Conservation (phyloP, 2,888 invertebrate species). For the Ariolimax columbianus region DNA sequence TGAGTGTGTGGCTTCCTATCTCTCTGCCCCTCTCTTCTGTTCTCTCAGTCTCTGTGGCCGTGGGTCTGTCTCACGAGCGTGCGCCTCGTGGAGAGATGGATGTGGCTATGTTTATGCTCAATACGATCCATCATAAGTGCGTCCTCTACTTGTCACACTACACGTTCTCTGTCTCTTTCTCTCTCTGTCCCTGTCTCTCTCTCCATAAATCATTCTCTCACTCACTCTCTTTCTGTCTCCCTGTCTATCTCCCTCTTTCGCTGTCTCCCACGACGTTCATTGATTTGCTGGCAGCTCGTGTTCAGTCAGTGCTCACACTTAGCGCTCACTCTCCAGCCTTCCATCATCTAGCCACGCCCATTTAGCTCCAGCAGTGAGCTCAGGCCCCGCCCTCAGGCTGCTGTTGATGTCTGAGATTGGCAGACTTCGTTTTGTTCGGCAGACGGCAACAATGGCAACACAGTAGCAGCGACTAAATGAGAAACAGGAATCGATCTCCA, state of each 20-base stretch:
- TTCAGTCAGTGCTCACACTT: neutral
- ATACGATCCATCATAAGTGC: neutral
- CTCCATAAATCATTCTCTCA: too few species aligned
- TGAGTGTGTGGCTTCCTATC: too few species aligned
- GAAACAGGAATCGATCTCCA: neutral
- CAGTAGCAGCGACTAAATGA: neutral
- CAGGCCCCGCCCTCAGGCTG: neutral
- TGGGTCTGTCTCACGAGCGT: neutral
- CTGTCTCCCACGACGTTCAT: neutral
- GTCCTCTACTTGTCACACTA: neutral
- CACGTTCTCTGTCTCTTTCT: neutral
- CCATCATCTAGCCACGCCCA: neutral
- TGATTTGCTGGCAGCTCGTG: neutral
- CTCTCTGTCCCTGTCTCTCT: neutral
- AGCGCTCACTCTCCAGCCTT: constrained; percentile 3
- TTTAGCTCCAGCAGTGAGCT: too few species aligned
- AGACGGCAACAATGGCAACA: neutral
- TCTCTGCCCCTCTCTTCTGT: too few species aligned
- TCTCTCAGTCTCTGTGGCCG: too few species aligned
- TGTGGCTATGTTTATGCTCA: neutral
- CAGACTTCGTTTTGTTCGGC: neutral
- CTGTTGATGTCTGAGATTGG: neutral
- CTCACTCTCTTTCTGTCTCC: neutral
- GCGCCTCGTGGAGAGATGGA: neutral
- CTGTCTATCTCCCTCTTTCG: constrained; percentile 6